Conservation (phyloP, 2,888 invertebrate genomes). For the Laspeyria flexula region DNA sequence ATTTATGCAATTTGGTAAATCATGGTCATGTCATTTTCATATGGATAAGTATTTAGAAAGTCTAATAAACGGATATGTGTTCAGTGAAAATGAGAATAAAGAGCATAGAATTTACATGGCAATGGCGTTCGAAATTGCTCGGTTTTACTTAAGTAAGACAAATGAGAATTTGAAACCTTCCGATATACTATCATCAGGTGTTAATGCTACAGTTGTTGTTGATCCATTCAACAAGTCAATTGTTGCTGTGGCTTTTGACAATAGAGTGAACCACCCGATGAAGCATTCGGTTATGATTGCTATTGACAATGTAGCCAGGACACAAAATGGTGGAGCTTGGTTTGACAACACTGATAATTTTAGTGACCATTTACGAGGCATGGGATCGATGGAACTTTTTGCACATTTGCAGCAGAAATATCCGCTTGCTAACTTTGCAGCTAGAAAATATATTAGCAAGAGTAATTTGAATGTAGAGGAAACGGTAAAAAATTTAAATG, state of each 20-base stretch:
- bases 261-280: conserved; percentile 87
- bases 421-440: conserved; percentile 76
- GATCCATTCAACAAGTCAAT: conserved; percentile 89
- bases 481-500: conserved; percentile 29
- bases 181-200: conserved; percentile 34
- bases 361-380: conserved; percentile 56
- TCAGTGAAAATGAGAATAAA: conserved; percentile 80
- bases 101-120: conserved; percentile 87
- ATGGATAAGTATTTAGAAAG: conserved; percentile 91
- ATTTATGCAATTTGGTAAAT: conserved; percentile 83
- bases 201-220: conserved; percentile 87
- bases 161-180: conserved; percentile 16
- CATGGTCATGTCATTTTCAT: conserved; percentile 95
- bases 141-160: conserved; percentile 50
- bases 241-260: conserved; percentile 89
- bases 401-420: conserved; percentile 64
- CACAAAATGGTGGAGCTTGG: conserved; percentile 93
- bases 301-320: conserved; percentile 93
- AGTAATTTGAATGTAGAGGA: conserved; percentile 39
- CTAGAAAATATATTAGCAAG: conserved; percentile 66
- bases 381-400: conserved; percentile 67
- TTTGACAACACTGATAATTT: conserved; percentile 15
- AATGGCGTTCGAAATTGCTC: conserved; percentile 84
- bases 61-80: conserved; percentile 87
- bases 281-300: conserved; percentile 95